Evolutionary conservation across 2,888 invertebrate species (phyloP), one percentile per base, ranked within the genome.

Genomic region (Drosophila nigricruria): DNA sequence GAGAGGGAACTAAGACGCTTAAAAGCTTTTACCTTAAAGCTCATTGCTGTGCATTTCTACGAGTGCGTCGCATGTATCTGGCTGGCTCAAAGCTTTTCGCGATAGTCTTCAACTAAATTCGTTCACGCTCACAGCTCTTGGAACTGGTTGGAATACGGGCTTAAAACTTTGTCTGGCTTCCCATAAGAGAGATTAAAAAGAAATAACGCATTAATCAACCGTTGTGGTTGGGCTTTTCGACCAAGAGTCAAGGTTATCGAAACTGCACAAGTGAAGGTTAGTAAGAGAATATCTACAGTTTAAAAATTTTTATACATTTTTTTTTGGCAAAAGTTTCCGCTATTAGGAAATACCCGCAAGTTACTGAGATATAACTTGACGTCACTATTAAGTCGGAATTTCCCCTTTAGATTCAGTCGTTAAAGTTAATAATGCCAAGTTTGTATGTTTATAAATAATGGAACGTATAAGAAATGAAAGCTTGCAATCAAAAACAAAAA

Each of bases 201-300:
- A 50, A 59, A 42, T 49, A 47, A 34, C 43, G 47, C 43, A 65
- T 42, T 78, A 78, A 79, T 78, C 80, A 74, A 52, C 50, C 9
- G 53, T 25, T 30, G 38, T 42, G 50, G 23, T 50, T 47, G 27
- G 60, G 18, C 50, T 63, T 50, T 69, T 77, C 49, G 54, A 62
- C 47, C 70, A 60, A 70, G 66, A 67, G 69, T 77, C 79, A 79
- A 79, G 79, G 79, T 74, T 77, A 77, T 70, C 68, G 25, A 50
- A 62, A 53, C 43, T 53, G 34, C 54, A 50, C 4, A 72, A 67
- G 3, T 10, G 47, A 56, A 77, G 81, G 77, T 77, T 54, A 34
- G 57, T 67, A 49, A 25, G 30, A 42, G 20, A n/a, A n/a, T 62
- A 27, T 34, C 34, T 42, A 23, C 2, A 54, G 27, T 5, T 47